Base-by-base conservation (phyloP, 2,888 invertebrate species). In the Rhaphigaster nebulosa region DNA sequence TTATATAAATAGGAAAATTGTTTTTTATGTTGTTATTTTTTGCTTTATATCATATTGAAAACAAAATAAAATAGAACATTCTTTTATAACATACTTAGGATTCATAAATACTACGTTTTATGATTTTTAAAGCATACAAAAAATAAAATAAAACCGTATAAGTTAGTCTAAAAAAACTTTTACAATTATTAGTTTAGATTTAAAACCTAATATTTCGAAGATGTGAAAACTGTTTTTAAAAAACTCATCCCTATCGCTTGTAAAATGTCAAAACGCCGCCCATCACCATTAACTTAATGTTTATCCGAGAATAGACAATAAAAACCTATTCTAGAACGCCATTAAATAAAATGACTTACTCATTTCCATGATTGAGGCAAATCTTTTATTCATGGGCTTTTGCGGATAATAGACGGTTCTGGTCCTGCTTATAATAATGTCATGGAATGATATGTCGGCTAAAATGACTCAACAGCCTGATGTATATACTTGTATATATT, bases 331-430 rank as follows among this genome's bases (percentile, higher is more conserved):
- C 52, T 56, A 54, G 60, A 88, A 41, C 38, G 41, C 88, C 88
- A 88, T 88, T 88, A 60, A 88, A 56, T 84, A 60, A 88, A 88
- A 88, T 88, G 88, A 88, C 60, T 88, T 88, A 88, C 56, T 88
- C 88, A 88, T 88, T 60, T 60, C 60, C 56, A 41, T 88, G 88
- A 88, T 88, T 56, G 88, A 88, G 41, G 60, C 41, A 88, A 41
- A 88, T 88, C 56, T 88, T 60, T 88, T 88, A 88, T 88, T 88
- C 88, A 88, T 88, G 60, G 60, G 38, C 38, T 60, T n/a, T 88
- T 56, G 60, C 54, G 20, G 60, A 60, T 60, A 88, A 88, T 88
- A 88, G 52, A 56, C 41, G 60, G 88, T 88, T 60, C 65, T 50
- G 60, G 60, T 26, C 88, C 88, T 60, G 60, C 56, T 88, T 60